Percentiles rank a stretch among this genome's conserved stretches.
These are phyloP conservation scores for Indicator indicator DNA, from an alignment of 2,113 vertebrate species.

Conservation along the genomic window DNA sequence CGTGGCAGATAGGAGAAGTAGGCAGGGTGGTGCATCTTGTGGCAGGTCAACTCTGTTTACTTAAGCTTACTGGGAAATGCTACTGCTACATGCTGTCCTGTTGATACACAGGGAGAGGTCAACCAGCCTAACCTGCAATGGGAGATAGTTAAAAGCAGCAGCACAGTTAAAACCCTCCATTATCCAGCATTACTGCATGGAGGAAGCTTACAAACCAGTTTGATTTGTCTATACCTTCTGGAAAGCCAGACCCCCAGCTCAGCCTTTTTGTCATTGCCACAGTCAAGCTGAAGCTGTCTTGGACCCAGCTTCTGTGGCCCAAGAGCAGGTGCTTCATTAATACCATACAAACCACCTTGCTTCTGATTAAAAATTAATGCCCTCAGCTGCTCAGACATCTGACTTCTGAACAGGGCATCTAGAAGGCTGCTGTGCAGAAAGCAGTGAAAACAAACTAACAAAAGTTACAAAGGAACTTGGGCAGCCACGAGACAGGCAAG, in stretches of 20 bases:
- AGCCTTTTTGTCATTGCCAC: accelerated
- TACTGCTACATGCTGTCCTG: neutral
- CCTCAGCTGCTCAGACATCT: neutral
- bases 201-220: neutral
- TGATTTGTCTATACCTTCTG: neutral
- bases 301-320: neutral
- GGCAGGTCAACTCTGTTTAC: neutral
- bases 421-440: neutral
- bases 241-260: neutral
- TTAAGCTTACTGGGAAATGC: neutral
- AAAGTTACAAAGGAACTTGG: neutral
- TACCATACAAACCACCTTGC: neutral
- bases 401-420: neutral
- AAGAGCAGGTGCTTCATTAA: neutral
- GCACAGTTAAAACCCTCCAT: neutral
- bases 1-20: neutral
- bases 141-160: neutral
- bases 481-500: neutral
- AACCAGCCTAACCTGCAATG: neutral
- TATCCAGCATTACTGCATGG: neutral
- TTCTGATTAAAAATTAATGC: neutral
- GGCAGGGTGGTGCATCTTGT: accelerated
- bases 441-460: neutral
- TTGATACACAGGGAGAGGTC: neutral
- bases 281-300: neutral